Percentiles rank a stretch among this genome's conserved stretches.
phyloP scores from a whole-genome alignment of 2,113 vertebrate genomes.

The Irena cyanogastra region DNA sequence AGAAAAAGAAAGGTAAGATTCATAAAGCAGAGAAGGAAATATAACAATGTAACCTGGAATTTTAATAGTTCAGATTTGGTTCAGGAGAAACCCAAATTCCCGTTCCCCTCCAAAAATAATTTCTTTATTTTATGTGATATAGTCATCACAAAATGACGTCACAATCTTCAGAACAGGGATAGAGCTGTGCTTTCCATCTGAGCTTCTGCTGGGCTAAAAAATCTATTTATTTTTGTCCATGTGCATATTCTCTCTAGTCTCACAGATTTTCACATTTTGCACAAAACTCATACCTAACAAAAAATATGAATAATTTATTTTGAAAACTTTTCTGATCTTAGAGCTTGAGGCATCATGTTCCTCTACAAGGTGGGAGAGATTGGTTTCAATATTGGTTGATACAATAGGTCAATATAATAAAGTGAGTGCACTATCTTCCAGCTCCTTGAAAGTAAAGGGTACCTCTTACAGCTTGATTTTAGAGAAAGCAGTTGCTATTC shows the following conservation, averaged over 20 bases:
- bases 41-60: neutral
- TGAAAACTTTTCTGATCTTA: neutral
- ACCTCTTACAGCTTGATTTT: conserved; percentile 38
- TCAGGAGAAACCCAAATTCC: neutral
- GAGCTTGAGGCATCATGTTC: neutral
- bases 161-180: neutral
- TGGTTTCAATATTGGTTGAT: neutral
- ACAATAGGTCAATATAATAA: neutral
- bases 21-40: neutral
- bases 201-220: neutral
- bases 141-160: neutral
- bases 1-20: neutral
- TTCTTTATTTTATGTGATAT: neutral
- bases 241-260: neutral
- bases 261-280: neutral
- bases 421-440: neutral
- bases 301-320: neutral
- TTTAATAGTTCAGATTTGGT: neutral
- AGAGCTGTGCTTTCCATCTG: neutral
- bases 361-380: neutral
- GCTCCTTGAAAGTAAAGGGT: neutral
- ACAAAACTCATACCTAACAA: neutral
- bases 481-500: conserved; percentile 11
- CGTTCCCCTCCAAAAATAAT: fast-evolving
- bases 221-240: neutral